Evolutionary conservation across 2,797 vertebrate genomes (phyloP), one percentile per base, ranked within the genome.

Genomic region (Microhierax caerulescens): DNA sequence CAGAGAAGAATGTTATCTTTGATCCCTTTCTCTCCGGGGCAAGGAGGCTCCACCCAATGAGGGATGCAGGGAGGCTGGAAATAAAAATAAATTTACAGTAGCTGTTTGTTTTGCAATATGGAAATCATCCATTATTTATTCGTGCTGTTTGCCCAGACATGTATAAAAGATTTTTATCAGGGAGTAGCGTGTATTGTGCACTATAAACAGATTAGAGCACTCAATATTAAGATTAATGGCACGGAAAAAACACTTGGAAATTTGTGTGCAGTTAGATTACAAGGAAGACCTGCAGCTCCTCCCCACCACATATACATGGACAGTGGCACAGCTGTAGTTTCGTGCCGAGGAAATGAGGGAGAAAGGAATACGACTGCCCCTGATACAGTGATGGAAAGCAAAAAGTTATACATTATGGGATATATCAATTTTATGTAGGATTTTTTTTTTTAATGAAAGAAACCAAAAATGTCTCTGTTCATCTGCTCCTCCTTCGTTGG

Each of bases 1-100:
- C 98, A 97, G 98, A 98, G 97, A 98, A 98, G 97, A 98, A 98
- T 98, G 98, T 98, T 98, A 98, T 98, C 98, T 98, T 98, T 98
- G 98, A 98, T 98, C 98, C 97, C 83, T 97, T 97, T 98, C 96
- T 96, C 97, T 97, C 97, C 60, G 14, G 97, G 97, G 97, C 82
- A 92, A 88, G 95, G 96, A 95, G 95, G 84, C 96, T 97, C 97
- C 96, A 96, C 95, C 96, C 84, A 37, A 97, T 4, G 89, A 96
- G 94, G 95, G 95, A 92, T 73, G 76, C 95, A 83, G 75, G 9
- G 41, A 96, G 50, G 74, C 84, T 93, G 72, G 83, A 94, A 93
- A 97, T 96, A 90, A 98, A 98, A 97, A 97, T 93, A 97, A 97
- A 98, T 95, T 91, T 96, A 95, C 97, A 97, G 97, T 97, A 83